A percentile compares a stretch with the other conserved stretches of the same genome.
These are phyloP conservation scores for Periophthalmus modestus DNA, from an alignment of 2,113 vertebrate species.

Conservation along the genomic window DNA sequence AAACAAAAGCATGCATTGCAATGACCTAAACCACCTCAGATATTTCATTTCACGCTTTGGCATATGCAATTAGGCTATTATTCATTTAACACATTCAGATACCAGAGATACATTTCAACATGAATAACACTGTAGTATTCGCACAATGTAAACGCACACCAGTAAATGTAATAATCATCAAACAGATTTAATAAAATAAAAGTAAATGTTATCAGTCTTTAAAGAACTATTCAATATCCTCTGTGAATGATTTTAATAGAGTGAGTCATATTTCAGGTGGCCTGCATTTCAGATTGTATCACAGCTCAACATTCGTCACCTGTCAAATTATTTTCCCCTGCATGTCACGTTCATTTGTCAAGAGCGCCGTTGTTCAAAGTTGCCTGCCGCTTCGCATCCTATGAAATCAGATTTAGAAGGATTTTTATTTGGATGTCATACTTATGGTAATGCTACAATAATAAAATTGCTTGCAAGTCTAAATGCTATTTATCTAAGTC, in stretches of 20 bases:
- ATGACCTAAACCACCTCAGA: conserved; percentile 30
- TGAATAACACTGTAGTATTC: conserved; percentile 1
- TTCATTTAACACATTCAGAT: conserved; percentile 18
- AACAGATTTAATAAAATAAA: conserved; percentile 70
- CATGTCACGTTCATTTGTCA: conserved; percentile 85
- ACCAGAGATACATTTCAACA: conserved; percentile 19
- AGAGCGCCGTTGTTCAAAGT: conserved; percentile 71
- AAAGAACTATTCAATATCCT: conserved; percentile 84
- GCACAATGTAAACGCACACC: conserved; percentile 16
- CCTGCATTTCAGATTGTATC: conserved; percentile 83
- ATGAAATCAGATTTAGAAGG: conserved; percentile 75
- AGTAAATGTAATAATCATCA: conserved; percentile 54
- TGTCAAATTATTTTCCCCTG: conserved; percentile 84
- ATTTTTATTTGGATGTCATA: conserved; percentile 74
- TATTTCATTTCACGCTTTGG: conserved; percentile 10
- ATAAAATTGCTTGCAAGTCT: conserved; percentile 63
- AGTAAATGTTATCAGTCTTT: conserved; percentile 78
- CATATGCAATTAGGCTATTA: conserved; percentile 11
- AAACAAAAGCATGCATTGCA: conserved; percentile 41
- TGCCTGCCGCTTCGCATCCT: conserved; percentile 64
- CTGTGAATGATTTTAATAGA: conserved; percentile 83
- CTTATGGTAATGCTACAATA: conserved; percentile 73
- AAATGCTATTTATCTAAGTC: conserved; percentile 68
- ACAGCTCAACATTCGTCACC: conserved; percentile 82
- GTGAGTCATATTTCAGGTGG: conserved; percentile 83